phyloP scores from a whole-genome alignment of 2,797 vertebrate genomes.

The Oreortyx pictus region DNA sequence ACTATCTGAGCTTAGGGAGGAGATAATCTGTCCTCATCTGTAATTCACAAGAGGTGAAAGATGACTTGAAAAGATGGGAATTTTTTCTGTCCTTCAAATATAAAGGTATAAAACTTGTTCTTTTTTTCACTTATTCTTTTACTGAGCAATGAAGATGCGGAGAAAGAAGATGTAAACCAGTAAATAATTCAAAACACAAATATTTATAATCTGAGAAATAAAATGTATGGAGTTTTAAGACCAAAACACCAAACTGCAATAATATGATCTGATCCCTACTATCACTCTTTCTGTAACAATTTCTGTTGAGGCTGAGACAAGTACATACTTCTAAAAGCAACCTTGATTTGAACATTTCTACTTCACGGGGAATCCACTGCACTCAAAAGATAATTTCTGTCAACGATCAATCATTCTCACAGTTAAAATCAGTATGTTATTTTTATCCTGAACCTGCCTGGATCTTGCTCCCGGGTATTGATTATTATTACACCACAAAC shows the following conservation, averaged over 20 bases:
- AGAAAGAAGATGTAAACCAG: not conserved
- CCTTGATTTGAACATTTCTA: not conserved
- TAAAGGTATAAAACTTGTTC: not conserved
- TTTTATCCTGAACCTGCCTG: not conserved
- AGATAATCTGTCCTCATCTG: not conserved
- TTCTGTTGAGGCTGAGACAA: not conserved
- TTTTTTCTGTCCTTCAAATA: not conserved
- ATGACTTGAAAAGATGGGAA: not conserved
- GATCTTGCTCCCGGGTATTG: not conserved
- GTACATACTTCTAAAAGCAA: not conserved
- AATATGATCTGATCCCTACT: not conserved
- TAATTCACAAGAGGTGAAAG: not conserved
- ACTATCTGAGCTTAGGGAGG: not conserved
- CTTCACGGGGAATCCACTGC: not conserved
- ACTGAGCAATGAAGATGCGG: not conserved
- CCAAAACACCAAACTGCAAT: not conserved
- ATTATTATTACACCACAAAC: not conserved
- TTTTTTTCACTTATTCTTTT: not conserved
- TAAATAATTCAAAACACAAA: slow-evolving; percentile 18
- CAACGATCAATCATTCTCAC: not conserved
- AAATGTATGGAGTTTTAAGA: not conserved
- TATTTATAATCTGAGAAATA: not conserved
- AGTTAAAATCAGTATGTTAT: not conserved
- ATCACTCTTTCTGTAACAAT: not conserved
- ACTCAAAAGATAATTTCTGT: not conserved